These are phyloP conservation scores for Ceriagrion tenellum DNA, from an alignment of 2,888 invertebrate genomes.

Conservation along the genomic window DNA sequence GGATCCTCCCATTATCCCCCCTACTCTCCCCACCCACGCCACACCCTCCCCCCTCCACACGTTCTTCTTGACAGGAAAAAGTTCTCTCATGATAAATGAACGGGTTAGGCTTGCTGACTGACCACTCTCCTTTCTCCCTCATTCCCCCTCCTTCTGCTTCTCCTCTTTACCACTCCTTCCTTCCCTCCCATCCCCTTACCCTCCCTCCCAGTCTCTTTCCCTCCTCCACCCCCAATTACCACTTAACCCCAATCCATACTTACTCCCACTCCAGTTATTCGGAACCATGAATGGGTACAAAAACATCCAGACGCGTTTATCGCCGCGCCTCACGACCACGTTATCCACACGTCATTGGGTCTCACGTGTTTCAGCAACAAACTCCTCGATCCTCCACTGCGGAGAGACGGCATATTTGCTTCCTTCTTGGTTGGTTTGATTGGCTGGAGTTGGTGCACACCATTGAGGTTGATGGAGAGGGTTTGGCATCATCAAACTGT, in stretches of 20 bases:
- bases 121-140: not conserved
- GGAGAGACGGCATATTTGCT: too few species aligned
- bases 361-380: too few species aligned
- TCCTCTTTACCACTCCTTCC: not conserved
- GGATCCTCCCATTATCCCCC: not conserved
- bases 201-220: too few species aligned
- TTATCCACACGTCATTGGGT: too few species aligned
- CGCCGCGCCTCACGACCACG: not conserved
- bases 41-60: not conserved
- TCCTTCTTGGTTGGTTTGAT: too few species aligned
- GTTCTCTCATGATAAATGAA: constrained; percentile 50
- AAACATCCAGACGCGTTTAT: not conserved
- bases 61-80: not conserved
- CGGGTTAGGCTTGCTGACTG: constrained; percentile 37
- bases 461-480: too few species aligned
- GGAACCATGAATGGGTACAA: constrained; percentile 19
- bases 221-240: not conserved
- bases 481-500: too few species aligned
- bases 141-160: not conserved
- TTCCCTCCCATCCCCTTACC: not conserved
- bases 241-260: constrained; percentile 16
- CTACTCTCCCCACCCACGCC: not conserved
- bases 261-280: constrained; percentile 32
- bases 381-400: too few species aligned
- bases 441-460: too few species aligned